Evolutionary conservation across 2,797 vertebrate genomes (phyloP), one percentile per base, ranked within the genome.

Genomic region (Leontopithecus rosalia): DNA sequence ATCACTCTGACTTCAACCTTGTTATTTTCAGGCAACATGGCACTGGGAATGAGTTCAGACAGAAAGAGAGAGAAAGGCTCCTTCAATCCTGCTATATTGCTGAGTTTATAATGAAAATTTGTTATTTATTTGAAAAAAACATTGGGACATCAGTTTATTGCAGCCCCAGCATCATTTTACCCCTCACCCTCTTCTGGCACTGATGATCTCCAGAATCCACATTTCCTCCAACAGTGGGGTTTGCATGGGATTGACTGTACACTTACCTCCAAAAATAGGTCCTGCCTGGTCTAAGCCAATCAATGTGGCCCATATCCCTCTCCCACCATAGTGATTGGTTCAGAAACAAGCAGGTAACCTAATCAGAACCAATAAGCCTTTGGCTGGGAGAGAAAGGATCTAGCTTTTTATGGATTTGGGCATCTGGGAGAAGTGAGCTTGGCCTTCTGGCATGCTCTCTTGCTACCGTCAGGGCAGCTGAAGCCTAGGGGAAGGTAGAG

Each of bases 1-100:
- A 95, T 97, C 93, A 90, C 72, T 81, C 43, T 81, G 89, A 77
- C 48, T 97, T 91, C 93, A 94, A 77, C 70, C 88, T 96, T 95
- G 90, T 85, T 96, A 92, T 97, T 97, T 96, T 89, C 83, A 77
- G 91, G 79, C 83, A 83, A 91, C 14, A n/a, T 2, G 61, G 89
- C 76, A 61, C 75, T 19, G 17, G 81, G 43, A 96, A 94, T 36
- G 48, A 96, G 41, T 36, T 19, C 55, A 19, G 43, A 43, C 58
- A 39, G 11, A 14, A 11, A 76, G 7, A 36, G 33, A 2, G 10
- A 1, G 61, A 7, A 14, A 14, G 57, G 11, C 28, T 28, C 33
- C 50, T 91, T 93, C 20, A 4, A 28, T 36, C 58, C 67, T 88
- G 46, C 24, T 82, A 36, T 28, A 22, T 13, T 17, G 20, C 26